phyloP scores from a whole-genome alignment of 2,888 invertebrate genomes.

The Aphidius colemani region DNA sequence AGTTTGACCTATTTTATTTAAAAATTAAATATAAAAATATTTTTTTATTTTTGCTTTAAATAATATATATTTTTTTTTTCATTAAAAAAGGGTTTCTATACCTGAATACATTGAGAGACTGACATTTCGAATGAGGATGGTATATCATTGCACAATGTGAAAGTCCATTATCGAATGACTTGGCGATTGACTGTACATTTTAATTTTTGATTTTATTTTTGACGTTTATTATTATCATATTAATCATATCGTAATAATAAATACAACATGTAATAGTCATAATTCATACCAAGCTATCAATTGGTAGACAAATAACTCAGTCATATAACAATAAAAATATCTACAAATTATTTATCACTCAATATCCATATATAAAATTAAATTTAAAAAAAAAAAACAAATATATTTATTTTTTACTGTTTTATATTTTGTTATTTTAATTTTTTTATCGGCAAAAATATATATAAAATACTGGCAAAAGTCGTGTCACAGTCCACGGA shows the following conservation, averaged over 20 bases:
- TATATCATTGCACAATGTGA: slow-evolving; percentile 16
- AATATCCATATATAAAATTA: neutral
- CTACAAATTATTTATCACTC: neutral
- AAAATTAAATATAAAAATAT: slow-evolving; percentile 15
- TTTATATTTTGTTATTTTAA: too few relatives aligned
- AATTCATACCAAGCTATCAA: neutral
- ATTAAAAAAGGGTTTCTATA: neutral
- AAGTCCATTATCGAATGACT: slow-evolving; percentile 17
- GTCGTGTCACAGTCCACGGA: slow-evolving; percentile 34
- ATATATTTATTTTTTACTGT: neutral
- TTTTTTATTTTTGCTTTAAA: slow-evolving; percentile 4
- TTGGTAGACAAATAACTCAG: slow-evolving; percentile 3
- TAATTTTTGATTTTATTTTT: too few relatives aligned
- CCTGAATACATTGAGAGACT: slow-evolving; percentile 11
- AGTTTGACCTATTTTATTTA: slow-evolving; percentile 13
- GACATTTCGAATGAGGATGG: slow-evolving; percentile 21
- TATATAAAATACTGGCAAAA: neutral
- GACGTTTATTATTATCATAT: too few relatives aligned
- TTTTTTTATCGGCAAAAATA: too few relatives aligned
- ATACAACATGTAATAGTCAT: too few relatives aligned
- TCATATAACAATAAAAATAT: neutral
- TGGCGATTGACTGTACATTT: neutral
- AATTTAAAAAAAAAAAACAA: slow-evolving; percentile 11
- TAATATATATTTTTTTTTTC: neutral
- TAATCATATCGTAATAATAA: too few relatives aligned